Base-by-base conservation (phyloP, 2,888 invertebrate genomes). In the Ferrisia virgata region DNA sequence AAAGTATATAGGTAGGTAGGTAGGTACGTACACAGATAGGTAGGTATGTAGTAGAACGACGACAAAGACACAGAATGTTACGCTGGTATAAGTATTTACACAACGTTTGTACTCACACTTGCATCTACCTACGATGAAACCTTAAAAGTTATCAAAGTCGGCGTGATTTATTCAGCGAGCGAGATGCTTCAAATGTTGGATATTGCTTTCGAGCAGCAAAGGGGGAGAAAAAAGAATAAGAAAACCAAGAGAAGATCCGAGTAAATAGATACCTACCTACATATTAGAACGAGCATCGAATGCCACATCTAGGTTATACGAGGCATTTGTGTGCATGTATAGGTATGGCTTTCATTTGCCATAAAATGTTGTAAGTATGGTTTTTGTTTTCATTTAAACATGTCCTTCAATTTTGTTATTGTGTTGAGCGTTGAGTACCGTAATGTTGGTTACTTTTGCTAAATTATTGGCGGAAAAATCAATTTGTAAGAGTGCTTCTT, bases 81-180 rank as follows among this genome's bases (percentile, higher is more conserved):
- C 13, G 5, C 6, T 40, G 13, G 40, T 8, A 40, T 40, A 11
- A 11, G 40, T 2, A 36, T 11, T 11, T 4, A 11, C 40, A 40
- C 40, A 11, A n/a, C 33, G 11, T 76, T 15, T 31, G 15, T 25
- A 36, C 39, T 22, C 22, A 78, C 36, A 31, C 40, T 18, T 39
- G n/a, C 8, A 31, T 18, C 28, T n/a, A 28, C 76, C 6, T 18
- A 18, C 9, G 4, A 15, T 33, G 18, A 31, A 69, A 43, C 39
- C 82, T 82, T 22, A 72, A 72, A 82, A 82, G 82, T 82, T 82
- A 82, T 82, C 31, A 76, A 82, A 82, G 69, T 39, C 69, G 72
- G 28, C 76, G 28, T 82, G 82, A 82, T 82, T 82, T 82, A 82
- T 69, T 69, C 82, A 82, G 72, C 82, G 33, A 82, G 72, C 82